Evolutionary conservation across 1,140 invertebrate species (phyloP).

Genomic region (Ips typographus): DNA sequence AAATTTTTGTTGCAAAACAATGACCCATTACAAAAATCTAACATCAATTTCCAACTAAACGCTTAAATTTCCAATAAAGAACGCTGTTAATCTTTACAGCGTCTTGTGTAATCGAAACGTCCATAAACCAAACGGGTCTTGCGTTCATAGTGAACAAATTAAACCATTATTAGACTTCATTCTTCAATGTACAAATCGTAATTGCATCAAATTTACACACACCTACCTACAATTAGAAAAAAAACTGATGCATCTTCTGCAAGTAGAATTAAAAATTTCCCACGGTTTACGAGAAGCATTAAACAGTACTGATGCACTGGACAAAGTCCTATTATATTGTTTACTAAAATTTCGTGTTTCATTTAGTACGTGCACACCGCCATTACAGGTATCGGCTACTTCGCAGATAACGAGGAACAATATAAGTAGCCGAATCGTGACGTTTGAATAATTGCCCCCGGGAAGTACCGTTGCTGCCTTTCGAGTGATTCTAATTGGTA

Average conservation of each 20-base stretch:
- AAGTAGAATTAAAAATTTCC: background rate
- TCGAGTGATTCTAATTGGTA: too few relatives aligned
- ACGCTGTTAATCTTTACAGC: background rate
- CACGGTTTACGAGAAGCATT: background rate
- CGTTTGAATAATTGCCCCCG: background rate
- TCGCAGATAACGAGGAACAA: background rate
- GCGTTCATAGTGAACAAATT: constrained; percentile 1
- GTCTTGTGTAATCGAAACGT: constrained; percentile 3
- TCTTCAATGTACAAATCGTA: constrained; percentile 1
- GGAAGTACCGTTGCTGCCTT: too few relatives aligned
- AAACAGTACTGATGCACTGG: too few relatives aligned
- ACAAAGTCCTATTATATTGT: background rate
- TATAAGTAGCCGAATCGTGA: background rate
- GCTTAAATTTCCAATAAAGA: background rate
- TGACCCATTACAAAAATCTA: too few relatives aligned
- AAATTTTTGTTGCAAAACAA: too few relatives aligned
- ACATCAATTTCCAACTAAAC: background rate
- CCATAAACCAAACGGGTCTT: background rate
- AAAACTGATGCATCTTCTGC: too few relatives aligned
- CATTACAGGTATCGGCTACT: background rate
- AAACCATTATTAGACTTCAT: constrained; percentile 4
- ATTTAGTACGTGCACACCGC: background rate
- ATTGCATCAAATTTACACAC: background rate
- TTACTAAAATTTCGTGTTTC: constrained; percentile 3
- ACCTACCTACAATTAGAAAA: background rate